Evolutionary conservation across 2,113 vertebrate species (phyloP), one percentile per base, ranked within the genome.

Genomic region (Esox niger): DNA sequence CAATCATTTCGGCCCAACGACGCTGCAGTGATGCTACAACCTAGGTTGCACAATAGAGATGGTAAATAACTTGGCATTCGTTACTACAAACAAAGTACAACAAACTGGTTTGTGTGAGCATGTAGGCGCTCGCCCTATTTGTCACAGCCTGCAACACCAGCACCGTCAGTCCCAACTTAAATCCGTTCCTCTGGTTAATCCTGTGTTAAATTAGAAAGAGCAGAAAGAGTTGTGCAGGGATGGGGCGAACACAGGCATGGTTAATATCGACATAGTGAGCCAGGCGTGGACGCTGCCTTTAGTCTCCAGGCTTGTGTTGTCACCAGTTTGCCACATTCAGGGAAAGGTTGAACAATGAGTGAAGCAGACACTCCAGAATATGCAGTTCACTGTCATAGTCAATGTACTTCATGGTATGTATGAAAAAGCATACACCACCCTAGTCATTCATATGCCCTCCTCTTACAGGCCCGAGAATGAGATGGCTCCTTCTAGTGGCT

Each of bases 401-500:
- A 52, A 43, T 52, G n/a, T 23, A 2, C 47, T 21, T 52, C 20
- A 23, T 52, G 47, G n/a, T 6, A 52, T 17, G 38, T 15, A 43
- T 43, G 5, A 43, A 15, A 52, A 8, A 52, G 47, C 15, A 52
- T 6, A 52, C n/a, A 52, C 20, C 17, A 17, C 8, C 1, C 6
- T 21, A 52, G 7, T 7, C n/a, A 52, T 21, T 6, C 47, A 56
- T 4, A 46, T 10, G 49, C n/a, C 49, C 23, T 15, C 10, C 20
- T 21, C 23, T 7, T 54, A 25, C 10, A 35, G 15, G 58, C 0
- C 20, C 33, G 29, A 33, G 6, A 60, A 61, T 31, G 56, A 56
- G n/a, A 29, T 33, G 56, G 46, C 29, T 52, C 55, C 66, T 46
- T 32, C 66, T 68, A 35, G 65, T 57, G 65, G 65, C n/a, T 9